phyloP scores from a whole-genome alignment of 2,797 vertebrate genomes.

The Coregonus suidteri region DNA sequence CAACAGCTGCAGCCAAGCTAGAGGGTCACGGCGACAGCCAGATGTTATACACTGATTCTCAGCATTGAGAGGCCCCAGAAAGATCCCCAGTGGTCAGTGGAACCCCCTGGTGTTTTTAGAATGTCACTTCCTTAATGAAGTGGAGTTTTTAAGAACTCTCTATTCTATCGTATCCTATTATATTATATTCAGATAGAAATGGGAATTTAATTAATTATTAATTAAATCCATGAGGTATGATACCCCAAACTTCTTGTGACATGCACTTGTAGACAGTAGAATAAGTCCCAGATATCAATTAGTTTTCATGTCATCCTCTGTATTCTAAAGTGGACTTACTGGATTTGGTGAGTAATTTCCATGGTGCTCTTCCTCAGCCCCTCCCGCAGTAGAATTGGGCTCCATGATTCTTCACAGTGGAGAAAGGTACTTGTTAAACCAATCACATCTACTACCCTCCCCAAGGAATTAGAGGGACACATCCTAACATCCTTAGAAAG shows the following conservation, averaged over 20 bases:
- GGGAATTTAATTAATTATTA: background rate
- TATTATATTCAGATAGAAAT: background rate
- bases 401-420: slow-evolving; percentile 82
- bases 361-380: slow-evolving; percentile 71
- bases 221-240: background rate
- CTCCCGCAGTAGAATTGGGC: slow-evolving; percentile 74
- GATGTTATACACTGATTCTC: slow-evolving; percentile 73
- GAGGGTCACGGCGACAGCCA: slow-evolving; percentile 73
- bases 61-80: slow-evolving; percentile 61
- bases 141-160: background rate
- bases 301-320: slow-evolving; percentile 33
- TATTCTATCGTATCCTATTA: too few relatives aligned
- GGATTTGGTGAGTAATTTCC: slow-evolving; percentile 65
- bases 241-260: background rate
- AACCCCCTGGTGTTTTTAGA: slow-evolving; percentile 45
- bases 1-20: slow-evolving; percentile 75
- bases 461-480: slow-evolving; percentile 36
- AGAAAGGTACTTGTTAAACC: slow-evolving; percentile 73
- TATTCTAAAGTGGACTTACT: slow-evolving; percentile 78
- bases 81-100: slow-evolving; percentile 52
- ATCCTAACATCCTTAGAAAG: slow-evolving; percentile 24
- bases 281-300: background rate
- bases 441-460: slow-evolving; percentile 62
- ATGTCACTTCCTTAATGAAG: slow-evolving; percentile 29
- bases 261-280: background rate